phyloP scores from a whole-genome alignment of 2,888 invertebrate species.

The Uloborus plumipes region DNA sequence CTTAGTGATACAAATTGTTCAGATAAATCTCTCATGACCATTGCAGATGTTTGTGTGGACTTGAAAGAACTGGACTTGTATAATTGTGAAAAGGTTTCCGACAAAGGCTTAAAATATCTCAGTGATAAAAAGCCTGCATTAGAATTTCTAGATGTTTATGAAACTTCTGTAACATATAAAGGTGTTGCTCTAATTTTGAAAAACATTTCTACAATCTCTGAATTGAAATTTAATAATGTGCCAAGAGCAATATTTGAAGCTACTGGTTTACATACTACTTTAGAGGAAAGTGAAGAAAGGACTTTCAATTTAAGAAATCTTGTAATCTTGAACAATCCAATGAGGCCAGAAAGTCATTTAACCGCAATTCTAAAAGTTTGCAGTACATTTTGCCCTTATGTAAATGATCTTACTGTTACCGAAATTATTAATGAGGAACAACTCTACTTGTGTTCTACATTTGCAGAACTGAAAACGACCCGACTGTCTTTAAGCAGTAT shows the following conservation, averaged over 20 bases:
- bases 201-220: conserved; percentile 32
- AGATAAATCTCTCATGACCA: conserved; percentile 25
- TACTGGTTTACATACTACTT: conserved; percentile 39
- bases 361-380: conserved; percentile 41
- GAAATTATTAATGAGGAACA: conserved; percentile 47
- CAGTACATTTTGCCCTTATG: conserved; percentile 26
- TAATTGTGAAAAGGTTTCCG: conserved; percentile 35
- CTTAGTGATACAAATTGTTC: conserved; percentile 34
- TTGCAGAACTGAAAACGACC: conserved; percentile 16
- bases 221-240: conserved; percentile 33
- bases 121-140: conserved; percentile 21
- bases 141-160: conserved; percentile 40
- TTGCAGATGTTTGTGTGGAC: conserved; percentile 34
- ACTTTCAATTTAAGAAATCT: conserved; percentile 48
- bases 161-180: conserved; percentile 37
- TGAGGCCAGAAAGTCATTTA: conserved; percentile 51
- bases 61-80: conserved; percentile 40
- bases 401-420: conserved; percentile 36
- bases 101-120: conserved; percentile 28
- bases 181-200: conserved; percentile 37
- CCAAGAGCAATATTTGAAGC: conserved; percentile 59
- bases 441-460: conserved; percentile 26
- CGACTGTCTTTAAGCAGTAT: too few species aligned
- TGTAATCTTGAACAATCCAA: conserved; percentile 36
- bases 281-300: not conserved